phyloP scores from a whole-genome alignment of 2,888 invertebrate genomes.

The Cantharis rustica region DNA sequence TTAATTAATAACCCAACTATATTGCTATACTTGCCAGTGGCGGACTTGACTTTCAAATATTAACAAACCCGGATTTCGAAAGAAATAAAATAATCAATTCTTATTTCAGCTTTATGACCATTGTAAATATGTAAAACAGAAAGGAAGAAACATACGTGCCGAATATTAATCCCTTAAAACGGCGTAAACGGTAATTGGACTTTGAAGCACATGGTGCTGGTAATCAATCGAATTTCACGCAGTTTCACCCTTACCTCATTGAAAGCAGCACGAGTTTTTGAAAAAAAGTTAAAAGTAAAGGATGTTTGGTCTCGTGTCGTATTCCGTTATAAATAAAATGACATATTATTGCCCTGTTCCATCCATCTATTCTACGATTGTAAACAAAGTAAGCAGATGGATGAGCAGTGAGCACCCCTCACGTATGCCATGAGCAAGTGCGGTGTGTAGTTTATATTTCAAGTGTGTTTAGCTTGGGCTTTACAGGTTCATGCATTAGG shows the following conservation, averaged over 20 bases:
- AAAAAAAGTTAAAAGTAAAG: constrained; percentile 41
- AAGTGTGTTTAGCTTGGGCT: constrained; percentile 21
- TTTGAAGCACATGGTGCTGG: no score
- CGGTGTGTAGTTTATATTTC: constrained; percentile 35
- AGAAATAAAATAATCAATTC: no score
- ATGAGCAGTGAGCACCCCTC: constrained; percentile 43
- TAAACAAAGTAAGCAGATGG: constrained; percentile 45
- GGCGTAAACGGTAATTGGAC: no score
- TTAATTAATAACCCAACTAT: not conserved
- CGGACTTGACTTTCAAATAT: no score
- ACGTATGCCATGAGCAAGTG: constrained; percentile 40
- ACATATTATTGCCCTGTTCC: constrained; percentile 37
- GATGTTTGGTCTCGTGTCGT: constrained; percentile 49
- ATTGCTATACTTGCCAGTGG: not conserved
- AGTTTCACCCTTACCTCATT: no score
- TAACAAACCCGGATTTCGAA: no score
- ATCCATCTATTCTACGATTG: constrained; percentile 41
- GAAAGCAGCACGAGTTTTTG: not conserved
- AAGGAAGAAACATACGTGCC: no score
- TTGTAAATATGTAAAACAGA: no score
- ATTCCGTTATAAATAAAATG: constrained; percentile 47
- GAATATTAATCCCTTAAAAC: no score
- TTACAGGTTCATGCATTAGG: constrained; percentile 12
- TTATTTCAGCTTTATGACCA: no score
- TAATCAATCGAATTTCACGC: no score